These are phyloP conservation scores for Artemia sp. DNA, from an alignment of 2,888 invertebrate genomes.

Conservation along the genomic window DNA sequence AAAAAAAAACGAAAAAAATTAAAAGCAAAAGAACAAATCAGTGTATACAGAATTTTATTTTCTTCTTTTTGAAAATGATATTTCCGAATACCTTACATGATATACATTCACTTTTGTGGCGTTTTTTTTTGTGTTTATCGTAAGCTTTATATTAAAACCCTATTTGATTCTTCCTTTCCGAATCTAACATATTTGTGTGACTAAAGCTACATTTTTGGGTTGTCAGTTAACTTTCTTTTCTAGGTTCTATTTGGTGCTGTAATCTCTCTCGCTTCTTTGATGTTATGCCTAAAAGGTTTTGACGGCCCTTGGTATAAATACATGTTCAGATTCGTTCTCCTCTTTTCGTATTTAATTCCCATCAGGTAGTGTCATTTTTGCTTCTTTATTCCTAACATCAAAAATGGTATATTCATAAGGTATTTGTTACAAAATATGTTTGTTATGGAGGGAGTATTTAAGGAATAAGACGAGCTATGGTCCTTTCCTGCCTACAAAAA, in stretches of 20 bases:
- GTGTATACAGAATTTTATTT: no score
- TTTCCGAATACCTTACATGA: conserved; percentile 3
- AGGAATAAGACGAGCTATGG: no score
- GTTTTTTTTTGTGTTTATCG: not conserved
- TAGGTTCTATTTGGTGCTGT: conserved; percentile 74
- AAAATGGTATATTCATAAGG: not conserved
- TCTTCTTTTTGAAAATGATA: conserved; percentile 16
- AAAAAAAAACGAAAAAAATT: no score
- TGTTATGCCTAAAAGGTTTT: conserved; percentile 93
- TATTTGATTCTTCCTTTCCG: no score
- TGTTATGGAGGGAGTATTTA: no score
- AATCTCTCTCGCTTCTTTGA: conserved; percentile 68
- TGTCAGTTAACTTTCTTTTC: conserved; percentile 19
- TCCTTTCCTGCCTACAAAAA: no score
- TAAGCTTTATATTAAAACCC: no score
- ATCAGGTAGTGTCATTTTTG: conserved; percentile 50
- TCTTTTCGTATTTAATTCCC: conserved; percentile 98
- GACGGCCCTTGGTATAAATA: conserved; percentile 91
- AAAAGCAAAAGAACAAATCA: no score
- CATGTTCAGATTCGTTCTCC: conserved; percentile 82
- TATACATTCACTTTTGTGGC: not conserved
- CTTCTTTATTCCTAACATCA: not conserved
- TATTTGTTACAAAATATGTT: not conserved
- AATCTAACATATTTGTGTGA: no score
- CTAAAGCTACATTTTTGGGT: conserved; percentile 13